Evolutionary conservation across 2,113 vertebrate genomes (phyloP), one percentile per base, ranked within the genome.

Genomic region (Pitta sordida): DNA sequence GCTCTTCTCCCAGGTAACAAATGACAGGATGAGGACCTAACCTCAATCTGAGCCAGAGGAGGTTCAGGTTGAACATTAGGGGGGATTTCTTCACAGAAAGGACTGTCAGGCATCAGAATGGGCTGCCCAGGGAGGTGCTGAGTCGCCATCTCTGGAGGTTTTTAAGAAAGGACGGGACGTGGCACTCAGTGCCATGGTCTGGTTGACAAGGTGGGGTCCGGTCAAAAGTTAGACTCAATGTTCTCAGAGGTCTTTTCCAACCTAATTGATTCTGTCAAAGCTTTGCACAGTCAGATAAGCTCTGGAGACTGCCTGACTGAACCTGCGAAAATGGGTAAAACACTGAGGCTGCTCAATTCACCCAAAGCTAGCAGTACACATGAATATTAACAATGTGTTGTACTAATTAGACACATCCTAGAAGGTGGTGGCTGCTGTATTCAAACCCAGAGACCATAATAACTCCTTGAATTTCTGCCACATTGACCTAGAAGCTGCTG

Each of bases 311-410:
- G 39, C 51, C 68, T 59, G n/a, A 3, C 30, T 78, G 49, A 73
- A 56, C 7, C 53, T 59, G 52, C 22, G 83, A 8, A 58, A 41
- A 13, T 3, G 5, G 37, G 11, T 15, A n/a, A 65, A 90, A 16
- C 0, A 1, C 26, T 34, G 55, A 7, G 1, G 7, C 32, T 60
- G 23, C 49, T 69, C 55, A 12, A 18, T 67, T 67, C 58, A 8
- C 18, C 29, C 56, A 58, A 48, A 65, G 36, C 17, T 52, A 58
- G 4, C 15, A 29, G 37, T 0, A 3, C 20, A 22, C 6, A 43
- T 46, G 6, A 51, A 55, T 30, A 11, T 6, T 16, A 17, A 39
- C 9, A 52, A 27, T 0, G 4, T 30, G 19, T 55, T 0, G 0
- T 29, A 41, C 39, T 8, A 8, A 37, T 29, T 2, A 2, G 18